Evolutionary conservation across 2,113 vertebrate genomes (phyloP), one percentile per base, ranked within the genome.

Genomic region (Amphilophus citrinellus): DNA sequence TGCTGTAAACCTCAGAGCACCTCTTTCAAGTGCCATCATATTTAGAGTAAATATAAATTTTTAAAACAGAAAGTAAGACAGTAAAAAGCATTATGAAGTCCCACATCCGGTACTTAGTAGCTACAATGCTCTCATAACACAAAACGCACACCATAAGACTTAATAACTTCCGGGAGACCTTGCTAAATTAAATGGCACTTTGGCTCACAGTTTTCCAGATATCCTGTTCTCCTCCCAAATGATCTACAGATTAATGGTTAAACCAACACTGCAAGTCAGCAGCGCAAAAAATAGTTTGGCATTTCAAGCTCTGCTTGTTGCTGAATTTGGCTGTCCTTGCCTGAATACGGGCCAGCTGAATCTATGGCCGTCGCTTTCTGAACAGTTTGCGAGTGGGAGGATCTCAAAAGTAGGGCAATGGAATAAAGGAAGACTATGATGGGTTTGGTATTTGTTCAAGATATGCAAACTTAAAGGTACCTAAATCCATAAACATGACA

Each of bases 341-440:
- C 80, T 89, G 89, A 91, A 84, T 56, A 14, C 9, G 44, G 63
- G 85, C 90, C 91, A 92, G 91, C 76, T 80, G 53, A 87, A 92
- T 88, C 62, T 83, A 87, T 90, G 83, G 84, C 83, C 83, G 77
- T 85, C 56, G 71, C 53, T 59, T 80, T 88, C 66, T 86, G 84
- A 92, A 93, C 94, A 95, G 95, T 91, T 92, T 94, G 93, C 6
- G 65, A 89, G 94, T 95, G 92, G 94, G 95, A 90, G 92, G 88
- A 93, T 88, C 89, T 91, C 65, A 82, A 62, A 94, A 92, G 87
- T 93, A 93, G 94, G 92, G 80, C 94, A 93, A 82, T 61, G 68
- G 83, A 71, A 92, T 87, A 84, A 90, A 87, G 57, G 59, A 79
- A 66, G 58, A 81, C 82, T 35, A 57, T 84, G 61, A 84, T 79